Evolutionary conservation across 2,113 vertebrate genomes (phyloP), one percentile per base, ranked within the genome.

Genomic region (Raja brachyura): DNA sequence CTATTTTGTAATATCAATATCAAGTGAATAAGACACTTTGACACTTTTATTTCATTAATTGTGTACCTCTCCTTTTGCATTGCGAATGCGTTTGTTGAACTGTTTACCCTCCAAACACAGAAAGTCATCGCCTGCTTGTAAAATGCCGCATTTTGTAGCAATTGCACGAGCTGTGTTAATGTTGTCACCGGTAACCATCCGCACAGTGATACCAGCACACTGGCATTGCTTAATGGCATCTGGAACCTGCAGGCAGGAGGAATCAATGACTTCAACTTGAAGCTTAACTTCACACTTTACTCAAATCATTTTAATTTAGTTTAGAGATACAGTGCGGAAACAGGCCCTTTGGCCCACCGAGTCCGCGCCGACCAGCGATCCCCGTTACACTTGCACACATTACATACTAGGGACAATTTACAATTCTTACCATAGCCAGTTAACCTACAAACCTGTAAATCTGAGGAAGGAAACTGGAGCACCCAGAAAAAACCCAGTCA

Each of bases 121-220:
- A 95, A 99, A 99, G 93, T 99, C 99, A 93, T 99, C 98, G 31
- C 98, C 98, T 11, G 98, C 97, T 95, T 96, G 97, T 93, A 99
- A 96, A 95, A 99, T 99, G 66, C 98, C 98, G 93, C 99, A 99
- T 94, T 99, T 99, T 93, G 96, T 94, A 93, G 99, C 98, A 93
- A 99, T 99, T 95, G 99, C 99, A 61, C 99, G 97, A 75, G 98
- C 99, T 3, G 99, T 99, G 95, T 98, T 99, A 93, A 99, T 99
- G 95, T 99, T 99, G 95, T 99, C 99, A 8, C 99, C 99, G 31
- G 99, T 99, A 94, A 99, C 99, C 99, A 99, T 99, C 8, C 99
- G 98, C 73, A 99, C 99, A 3, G 98, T 99, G 96, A 99, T 99
- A 93, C 99, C 99, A 92, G 99, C 98, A 93, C 97, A 97, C 86